Evolutionary conservation across 2,797 vertebrate genomes (phyloP), one percentile per base, ranked within the genome.

Genomic region (Labeo calbasu): DNA sequence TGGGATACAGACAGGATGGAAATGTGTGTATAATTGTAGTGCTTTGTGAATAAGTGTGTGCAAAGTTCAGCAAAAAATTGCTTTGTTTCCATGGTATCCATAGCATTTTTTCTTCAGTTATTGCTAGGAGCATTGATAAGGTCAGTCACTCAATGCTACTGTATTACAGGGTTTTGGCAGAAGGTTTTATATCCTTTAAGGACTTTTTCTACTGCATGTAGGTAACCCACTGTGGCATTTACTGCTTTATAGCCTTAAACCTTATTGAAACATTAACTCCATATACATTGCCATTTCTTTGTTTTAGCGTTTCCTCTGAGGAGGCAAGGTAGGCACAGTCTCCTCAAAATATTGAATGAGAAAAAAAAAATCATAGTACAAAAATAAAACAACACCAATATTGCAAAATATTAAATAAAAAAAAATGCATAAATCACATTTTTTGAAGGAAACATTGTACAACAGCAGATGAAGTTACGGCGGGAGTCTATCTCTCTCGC

Each of bases 11-110:
- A 32, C 48, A 71, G 77, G 19, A 65, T 63, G 28, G 17, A 55
- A 78, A 43, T 21, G 14, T 32, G 5, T 81, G 32, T 81, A 17
- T 53, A 43, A 21, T 19, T 82, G 59, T 79, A 15, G 51, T 75
- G 13, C 43, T 63, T 53, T 43, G 21, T 50, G 17, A n/a, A 21
- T 61, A 23, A 70, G 48, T 82, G 66, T 79, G 80, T 43, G 32
- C 66, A 68, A 69, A 8, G 65, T 28, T 77, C 28, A 81, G 76
- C 19, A 66, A 82, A 85, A 78, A 79, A 36, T 68, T 2, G 68
- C 21, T 81, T 69, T 84, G 86, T 87, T 87, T 87, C 87, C 84
- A 88, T 88, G 82, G 84, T 86, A 82, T 79, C 87, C 43, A 28
- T 86, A 53, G 40, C 14, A 46, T 84, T 82, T 72, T 75, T 84